phyloP scores from a whole-genome alignment of 2,113 vertebrate species.

The Onychostruthus taczanowskii region DNA sequence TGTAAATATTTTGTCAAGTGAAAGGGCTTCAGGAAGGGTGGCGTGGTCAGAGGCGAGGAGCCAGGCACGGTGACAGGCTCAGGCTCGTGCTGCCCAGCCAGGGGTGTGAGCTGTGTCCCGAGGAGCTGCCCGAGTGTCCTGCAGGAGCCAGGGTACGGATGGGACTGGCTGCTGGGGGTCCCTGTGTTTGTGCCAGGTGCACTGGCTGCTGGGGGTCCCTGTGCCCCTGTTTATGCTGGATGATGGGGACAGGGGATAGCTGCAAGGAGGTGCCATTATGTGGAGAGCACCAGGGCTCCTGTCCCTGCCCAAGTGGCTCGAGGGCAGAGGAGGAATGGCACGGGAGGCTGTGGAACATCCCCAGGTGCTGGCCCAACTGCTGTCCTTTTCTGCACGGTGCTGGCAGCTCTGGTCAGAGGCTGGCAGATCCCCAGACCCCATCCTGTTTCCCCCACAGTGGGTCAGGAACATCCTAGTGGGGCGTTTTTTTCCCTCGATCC shows the following conservation, averaged over 20 bases:
- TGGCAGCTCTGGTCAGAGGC: background rate
- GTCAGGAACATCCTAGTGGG: background rate
- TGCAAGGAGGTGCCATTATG: rapidly evolving
- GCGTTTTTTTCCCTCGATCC: background rate
- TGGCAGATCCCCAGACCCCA: rapidly evolving
- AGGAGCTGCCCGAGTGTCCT: rapidly evolving
- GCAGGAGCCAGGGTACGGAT: rapidly evolving
- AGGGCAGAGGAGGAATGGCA: background rate
- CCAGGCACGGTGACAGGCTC: background rate
- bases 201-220: too few relatives aligned
- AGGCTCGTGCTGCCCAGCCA: background rate
- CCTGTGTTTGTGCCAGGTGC: background rate
- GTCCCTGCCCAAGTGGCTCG: background rate
- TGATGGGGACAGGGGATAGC: rapidly evolving
- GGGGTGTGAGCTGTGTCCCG: background rate
- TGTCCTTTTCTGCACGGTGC: rapidly evolving
- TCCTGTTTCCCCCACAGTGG: rapidly evolving
- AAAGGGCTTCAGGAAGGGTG: background rate
- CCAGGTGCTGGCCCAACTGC: background rate
- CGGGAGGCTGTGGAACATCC: rapidly evolving
- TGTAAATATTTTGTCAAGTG: background rate
- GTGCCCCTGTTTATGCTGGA: background rate
- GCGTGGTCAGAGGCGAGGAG: background rate
- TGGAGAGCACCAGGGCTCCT: background rate
- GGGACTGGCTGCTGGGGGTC: rapidly evolving